Base-by-base conservation (phyloP, 2,888 invertebrate genomes). In the Drosophila mayaguana region DNA sequence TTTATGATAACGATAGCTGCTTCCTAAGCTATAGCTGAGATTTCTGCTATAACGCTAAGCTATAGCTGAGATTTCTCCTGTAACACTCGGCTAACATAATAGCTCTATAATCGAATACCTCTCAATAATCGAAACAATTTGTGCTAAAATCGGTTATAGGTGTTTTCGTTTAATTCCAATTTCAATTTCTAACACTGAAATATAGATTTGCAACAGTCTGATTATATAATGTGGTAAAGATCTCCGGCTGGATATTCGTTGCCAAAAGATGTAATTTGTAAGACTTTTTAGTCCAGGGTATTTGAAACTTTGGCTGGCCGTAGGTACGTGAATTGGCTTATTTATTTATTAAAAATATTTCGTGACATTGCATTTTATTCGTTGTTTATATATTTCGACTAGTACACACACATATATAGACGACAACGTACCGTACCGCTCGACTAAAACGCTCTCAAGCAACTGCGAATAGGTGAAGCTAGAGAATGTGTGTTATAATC, bases 1-100 rank as follows among this genome's bases (percentile, higher is more conserved):
- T 65, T 65, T 75, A 60, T 59, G 50, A 53, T 54, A 25, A 32
- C 40, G 78, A 74, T 64, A 63, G 59, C 50, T 25, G 34, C 62
- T 57, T 45, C 48, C 50, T 54, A n/a, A 36, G 32, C 36, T 45
- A 5, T 1, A 16, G 42, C 63, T 28, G n/a, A 42, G 36, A 36
- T 36, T 36, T 36, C 36, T 6, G 14, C 36, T 14, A 14, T 6
- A 14, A 6, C 36, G 14, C 14, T 36, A 36, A 5, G 14, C 36
- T 48, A 6, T 1, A 16, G 46, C 63, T 28, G n/a, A 43, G 32
- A 32, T 32, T 32, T 32, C 11, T 43, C 14, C 50, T 12, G 32
- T 32, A 12, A 7, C 12, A 50, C 6, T 32, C 12, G 18, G 20
- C 8, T 45, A 14, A 7, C 43, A 5, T 12, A 18, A 18, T 25